Evolutionary conservation across 2,888 invertebrate genomes (phyloP).

Genomic region (Pterostichus niger): DNA sequence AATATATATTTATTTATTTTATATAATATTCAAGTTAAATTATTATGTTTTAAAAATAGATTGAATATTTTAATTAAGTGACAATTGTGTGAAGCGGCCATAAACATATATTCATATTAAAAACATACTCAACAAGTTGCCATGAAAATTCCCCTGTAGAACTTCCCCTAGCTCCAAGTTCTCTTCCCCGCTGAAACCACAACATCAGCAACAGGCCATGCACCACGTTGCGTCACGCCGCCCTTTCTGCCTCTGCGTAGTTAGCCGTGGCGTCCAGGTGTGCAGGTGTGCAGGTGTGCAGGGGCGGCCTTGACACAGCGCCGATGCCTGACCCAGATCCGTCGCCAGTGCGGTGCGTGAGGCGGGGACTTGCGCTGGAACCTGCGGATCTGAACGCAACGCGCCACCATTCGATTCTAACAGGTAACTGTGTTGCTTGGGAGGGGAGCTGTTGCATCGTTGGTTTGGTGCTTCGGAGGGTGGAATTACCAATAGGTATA

Average conservation of each 20-base stretch:
- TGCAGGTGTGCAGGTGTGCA: slow-evolving; percentile 40
- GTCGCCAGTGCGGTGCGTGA: slow-evolving; percentile 8
- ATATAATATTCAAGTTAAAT: too few relatives aligned
- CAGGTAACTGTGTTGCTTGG: slow-evolving; percentile 52
- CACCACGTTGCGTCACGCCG: background rate
- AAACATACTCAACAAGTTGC: slow-evolving; percentile 35
- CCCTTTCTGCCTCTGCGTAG: slow-evolving; percentile 1
- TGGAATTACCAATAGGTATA: slow-evolving; percentile 9
- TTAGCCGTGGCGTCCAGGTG: slow-evolving; percentile 18
- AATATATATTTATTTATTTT: too few relatives aligned
- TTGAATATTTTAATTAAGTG: background rate
- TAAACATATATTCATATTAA: background rate
- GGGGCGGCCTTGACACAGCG: slow-evolving; percentile 60
- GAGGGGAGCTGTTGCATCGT: slow-evolving; percentile 38
- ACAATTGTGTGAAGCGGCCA: background rate
- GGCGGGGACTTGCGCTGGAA: background rate
- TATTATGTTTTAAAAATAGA: background rate
- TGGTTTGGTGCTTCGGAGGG: background rate
- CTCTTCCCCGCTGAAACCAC: too few relatives aligned
- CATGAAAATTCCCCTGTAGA: background rate
- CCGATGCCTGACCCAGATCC: slow-evolving; percentile 39
- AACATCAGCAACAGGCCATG: slow-evolving; percentile 9
- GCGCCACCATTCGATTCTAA: slow-evolving; percentile 51
- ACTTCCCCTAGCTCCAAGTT: background rate
- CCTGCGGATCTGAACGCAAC: background rate